These are phyloP conservation scores for Eupithecia exiguata DNA, from an alignment of 2,888 invertebrate species.

Conservation along the genomic window DNA sequence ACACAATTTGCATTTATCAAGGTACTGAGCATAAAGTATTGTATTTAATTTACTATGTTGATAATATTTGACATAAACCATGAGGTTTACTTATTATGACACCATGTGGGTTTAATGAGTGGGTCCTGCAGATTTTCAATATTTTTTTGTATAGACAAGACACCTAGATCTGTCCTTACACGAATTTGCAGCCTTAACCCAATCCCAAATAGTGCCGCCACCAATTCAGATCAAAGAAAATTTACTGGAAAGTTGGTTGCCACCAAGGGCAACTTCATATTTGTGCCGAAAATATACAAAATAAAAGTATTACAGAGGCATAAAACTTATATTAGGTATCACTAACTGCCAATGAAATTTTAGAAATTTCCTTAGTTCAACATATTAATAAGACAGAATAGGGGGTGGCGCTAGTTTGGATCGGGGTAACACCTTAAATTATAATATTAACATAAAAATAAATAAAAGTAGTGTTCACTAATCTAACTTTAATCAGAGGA, in stretches of 20 bases:
- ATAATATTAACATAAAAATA: background rate
- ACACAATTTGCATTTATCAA: slow-evolving; percentile 3
- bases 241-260: no score
- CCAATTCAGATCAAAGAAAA: no score
- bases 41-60: background rate
- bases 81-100: background rate
- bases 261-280: no score
- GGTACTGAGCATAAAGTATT: slow-evolving; percentile 2
- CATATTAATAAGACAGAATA: no score
- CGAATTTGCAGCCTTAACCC: background rate
- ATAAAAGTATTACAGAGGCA: no score
- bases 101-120: background rate
- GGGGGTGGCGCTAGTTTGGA: no score
- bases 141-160: background rate
- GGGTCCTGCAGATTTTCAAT: background rate
- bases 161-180: background rate
- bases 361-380: no score
- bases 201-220: no score
- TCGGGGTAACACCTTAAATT: no score
- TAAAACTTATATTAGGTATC: no score
- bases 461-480: background rate
- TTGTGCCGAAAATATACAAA: no score
- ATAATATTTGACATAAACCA: background rate
- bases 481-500: background rate
- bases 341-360: no score